These are phyloP conservation scores for Rattus norvegicus DNA, from an alignment of 2,113 vertebrate species.

Conservation along the genomic window GRCr8 NC_086031.1:73011001-73011500, in stretches of 20 bases:
- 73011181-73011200: background rate
- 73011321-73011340: background rate
- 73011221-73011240: background rate
- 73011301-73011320: background rate
- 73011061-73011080: background rate
- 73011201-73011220: background rate
- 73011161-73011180: background rate
- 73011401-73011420: background rate
- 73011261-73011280: background rate
- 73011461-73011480: background rate
- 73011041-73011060: background rate
- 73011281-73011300: background rate
- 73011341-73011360: slow-evolving; percentile 31
- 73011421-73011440: background rate
- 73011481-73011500: background rate
- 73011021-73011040: background rate
- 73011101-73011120: background rate
- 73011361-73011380: background rate
- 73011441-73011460: no score
- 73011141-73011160: background rate
- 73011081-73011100: background rate
- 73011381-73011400: background rate
- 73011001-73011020: background rate
- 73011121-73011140: background rate
- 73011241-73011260: background rate